A percentile compares a stretch with the other conserved stretches of the same genome.
phyloP scores from a whole-genome alignment of 2,113 vertebrate species.

The Balaenoptera acutorostrata region DNA sequence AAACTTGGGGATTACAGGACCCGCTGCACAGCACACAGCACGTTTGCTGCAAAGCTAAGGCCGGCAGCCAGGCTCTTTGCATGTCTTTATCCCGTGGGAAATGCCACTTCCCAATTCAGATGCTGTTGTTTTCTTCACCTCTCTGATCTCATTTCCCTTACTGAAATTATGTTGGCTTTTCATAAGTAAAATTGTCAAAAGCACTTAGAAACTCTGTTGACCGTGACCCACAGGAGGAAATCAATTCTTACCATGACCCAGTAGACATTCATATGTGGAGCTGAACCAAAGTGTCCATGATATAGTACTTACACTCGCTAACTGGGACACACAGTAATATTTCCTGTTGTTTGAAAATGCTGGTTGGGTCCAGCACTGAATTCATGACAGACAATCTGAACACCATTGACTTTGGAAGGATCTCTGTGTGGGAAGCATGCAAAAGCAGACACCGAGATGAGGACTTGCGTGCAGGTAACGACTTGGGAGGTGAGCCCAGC shows the following conservation, averaged over 20 bases:
- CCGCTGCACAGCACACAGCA: neutral
- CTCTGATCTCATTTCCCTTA: neutral
- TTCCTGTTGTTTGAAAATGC: neutral
- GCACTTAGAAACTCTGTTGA: neutral
- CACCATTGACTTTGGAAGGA: neutral
- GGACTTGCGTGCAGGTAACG: neutral
- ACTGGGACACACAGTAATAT: neutral
- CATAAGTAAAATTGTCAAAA: neutral
- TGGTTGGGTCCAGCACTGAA: neutral
- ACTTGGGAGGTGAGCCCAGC: neutral
- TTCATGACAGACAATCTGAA: neutral
- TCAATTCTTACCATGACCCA: neutral
- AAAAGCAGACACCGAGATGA: neutral
- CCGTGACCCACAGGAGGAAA: neutral
- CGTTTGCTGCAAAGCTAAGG: neutral
- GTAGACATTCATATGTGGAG: neutral
- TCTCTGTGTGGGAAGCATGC: neutral
- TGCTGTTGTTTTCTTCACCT: neutral
- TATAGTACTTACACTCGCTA: neutral
- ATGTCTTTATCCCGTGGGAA: neutral
- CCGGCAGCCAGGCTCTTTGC: no score
- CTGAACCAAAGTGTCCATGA: neutral
- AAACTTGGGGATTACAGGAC: rapidly evolving
- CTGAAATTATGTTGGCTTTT: neutral
- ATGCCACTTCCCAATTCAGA: neutral